Evolutionary conservation across 2,888 invertebrate species (phyloP).

Genomic region (Lacanobia wlatinum): DNA sequence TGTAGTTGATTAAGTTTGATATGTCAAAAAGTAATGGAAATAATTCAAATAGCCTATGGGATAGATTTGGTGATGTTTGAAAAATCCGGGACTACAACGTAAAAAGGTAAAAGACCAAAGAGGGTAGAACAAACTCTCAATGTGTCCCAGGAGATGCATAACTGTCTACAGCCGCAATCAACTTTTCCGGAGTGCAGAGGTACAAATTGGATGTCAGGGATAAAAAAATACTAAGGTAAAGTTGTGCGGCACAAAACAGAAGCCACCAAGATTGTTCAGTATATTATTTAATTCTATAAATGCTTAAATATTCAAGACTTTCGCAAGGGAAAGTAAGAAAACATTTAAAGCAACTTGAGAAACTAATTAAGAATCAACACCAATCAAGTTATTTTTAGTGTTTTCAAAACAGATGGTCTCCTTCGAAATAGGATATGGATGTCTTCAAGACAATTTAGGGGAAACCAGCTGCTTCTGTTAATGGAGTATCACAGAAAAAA

Average conservation of each 20-base stretch:
- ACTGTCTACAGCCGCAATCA: neutral
- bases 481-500: constrained; percentile 5
- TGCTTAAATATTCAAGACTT: neutral
- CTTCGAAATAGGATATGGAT: constrained; percentile 47
- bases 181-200: neutral
- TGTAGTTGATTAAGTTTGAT: constrained; percentile 27
- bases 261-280: neutral
- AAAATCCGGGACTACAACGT: neutral
- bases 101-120: neutral
- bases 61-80: neutral
- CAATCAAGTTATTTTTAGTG: constrained; percentile 40
- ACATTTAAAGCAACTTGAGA: constrained; percentile 13
- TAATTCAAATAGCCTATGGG: neutral
- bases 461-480: constrained; percentile 34
- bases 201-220: constrained; percentile 1
- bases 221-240: constrained; percentile 2
- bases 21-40: constrained; percentile 9
- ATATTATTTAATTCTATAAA: neutral
- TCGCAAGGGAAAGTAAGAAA: constrained; percentile 3
- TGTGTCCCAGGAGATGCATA: constrained; percentile 27
- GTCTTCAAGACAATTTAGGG: constrained; percentile 23
- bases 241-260: constrained; percentile 10
- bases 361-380: constrained; percentile 40
- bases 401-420: constrained; percentile 44
- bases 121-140: neutral